Conservation (phyloP, 2,797 vertebrate species). For the Holocentrus rufus region DNA sequence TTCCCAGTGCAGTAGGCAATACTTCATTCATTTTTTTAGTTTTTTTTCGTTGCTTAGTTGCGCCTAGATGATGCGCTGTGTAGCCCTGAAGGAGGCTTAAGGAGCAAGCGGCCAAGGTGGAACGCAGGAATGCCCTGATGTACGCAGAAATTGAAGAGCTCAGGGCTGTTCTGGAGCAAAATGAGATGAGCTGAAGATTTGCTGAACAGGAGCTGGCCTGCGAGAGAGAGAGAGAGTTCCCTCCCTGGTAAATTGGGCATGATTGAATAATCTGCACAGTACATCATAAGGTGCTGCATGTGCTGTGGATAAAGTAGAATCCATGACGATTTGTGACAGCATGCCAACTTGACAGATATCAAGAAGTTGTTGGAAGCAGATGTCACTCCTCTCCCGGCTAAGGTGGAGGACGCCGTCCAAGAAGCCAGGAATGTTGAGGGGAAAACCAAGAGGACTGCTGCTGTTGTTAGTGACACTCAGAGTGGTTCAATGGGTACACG, state of each 20-base stretch:
- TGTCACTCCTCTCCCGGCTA: conserved; percentile 74
- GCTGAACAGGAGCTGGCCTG: too few relatives aligned
- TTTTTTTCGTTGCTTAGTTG: too few relatives aligned
- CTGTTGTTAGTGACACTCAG: conserved; percentile 73
- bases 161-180: conserved; percentile 79
- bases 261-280: background rate
- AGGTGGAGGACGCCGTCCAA: conserved; percentile 67
- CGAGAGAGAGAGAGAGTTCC: too few relatives aligned
- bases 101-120: too few relatives aligned
- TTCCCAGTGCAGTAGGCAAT: too few relatives aligned
- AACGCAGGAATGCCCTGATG: too few relatives aligned
- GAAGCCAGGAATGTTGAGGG: conserved; percentile 65
- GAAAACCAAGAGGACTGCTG: conserved; percentile 85
- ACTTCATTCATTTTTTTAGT: too few relatives aligned
- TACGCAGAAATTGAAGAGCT: conserved; percentile 82
- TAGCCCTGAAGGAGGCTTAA: too few relatives aligned
- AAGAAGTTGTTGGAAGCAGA: conserved; percentile 83
- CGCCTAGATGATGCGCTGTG: too few relatives aligned
- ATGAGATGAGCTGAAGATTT: conserved; percentile 69
- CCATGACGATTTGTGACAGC: conserved; percentile 62
- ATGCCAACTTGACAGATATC: conserved; percentile 64
- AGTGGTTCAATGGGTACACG: background rate
- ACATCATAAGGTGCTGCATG: background rate
- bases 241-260: conserved; percentile 18
- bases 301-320: background rate